These are phyloP conservation scores for Neoaliturus tenellus DNA, from an alignment of 2,888 invertebrate species.

Conservation along the genomic window DNA sequence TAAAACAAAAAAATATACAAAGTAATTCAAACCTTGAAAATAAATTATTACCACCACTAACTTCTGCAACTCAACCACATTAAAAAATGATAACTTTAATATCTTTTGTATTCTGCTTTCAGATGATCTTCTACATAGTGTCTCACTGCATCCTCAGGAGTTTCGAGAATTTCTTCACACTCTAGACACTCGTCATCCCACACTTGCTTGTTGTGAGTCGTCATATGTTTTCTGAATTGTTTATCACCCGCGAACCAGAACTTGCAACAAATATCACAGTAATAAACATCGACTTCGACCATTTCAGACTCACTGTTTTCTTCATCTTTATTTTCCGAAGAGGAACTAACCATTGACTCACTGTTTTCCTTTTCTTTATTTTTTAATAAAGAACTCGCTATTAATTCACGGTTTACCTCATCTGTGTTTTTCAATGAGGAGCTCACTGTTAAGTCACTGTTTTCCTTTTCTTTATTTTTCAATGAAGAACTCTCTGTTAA, in stretches of 20 bases:
- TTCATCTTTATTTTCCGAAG: not conserved
- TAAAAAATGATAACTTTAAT: not conserved
- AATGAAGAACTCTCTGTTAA: too few species aligned
- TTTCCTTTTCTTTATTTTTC: too few species aligned
- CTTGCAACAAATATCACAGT: slow-evolving; percentile 13
- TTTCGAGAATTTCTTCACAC: not conserved
- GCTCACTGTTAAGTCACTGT: too few species aligned
- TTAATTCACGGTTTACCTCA: too few species aligned
- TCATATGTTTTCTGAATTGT: slow-evolving; percentile 35
- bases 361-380: too few species aligned
- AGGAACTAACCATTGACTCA: not conserved
- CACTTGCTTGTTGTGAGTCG: slow-evolving; percentile 9
- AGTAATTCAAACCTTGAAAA: too few species aligned
- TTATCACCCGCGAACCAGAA: slow-evolving; percentile 30
- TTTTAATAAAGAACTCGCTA: too few species aligned
- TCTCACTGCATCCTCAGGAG: slow-evolving; percentile 29
- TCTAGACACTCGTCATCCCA: slow-evolving; percentile 25
- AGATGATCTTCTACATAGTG: slow-evolving; percentile 34
- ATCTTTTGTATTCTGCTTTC: slow-evolving; percentile 13
- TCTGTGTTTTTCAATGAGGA: too few species aligned
- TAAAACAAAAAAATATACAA: too few species aligned
- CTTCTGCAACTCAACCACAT: not conserved
- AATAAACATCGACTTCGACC: slow-evolving; percentile 7
- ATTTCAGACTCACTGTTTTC: not conserved
- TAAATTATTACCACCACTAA: too few species aligned